phyloP scores from a whole-genome alignment of 2,888 invertebrate species.

The Eurytoma californica region DNA sequence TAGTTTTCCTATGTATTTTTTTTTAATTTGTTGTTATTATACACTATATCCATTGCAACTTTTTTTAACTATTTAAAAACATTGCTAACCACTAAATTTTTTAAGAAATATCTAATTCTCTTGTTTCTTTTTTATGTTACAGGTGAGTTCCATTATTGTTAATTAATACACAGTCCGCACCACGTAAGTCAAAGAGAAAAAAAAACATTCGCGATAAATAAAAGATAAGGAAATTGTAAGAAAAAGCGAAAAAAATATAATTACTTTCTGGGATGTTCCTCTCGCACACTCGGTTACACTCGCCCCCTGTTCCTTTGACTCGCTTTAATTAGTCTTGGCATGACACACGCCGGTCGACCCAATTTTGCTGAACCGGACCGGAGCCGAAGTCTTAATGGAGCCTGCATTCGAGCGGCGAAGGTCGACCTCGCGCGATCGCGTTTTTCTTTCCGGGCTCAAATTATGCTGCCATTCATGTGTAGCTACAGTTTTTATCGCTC shows the following conservation, averaged over 20 bases:
- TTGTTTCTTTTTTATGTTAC: not conserved
- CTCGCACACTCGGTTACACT: not conserved
- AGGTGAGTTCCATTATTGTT: not conserved
- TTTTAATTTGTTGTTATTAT: too few relatives aligned
- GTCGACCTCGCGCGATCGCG: not conserved
- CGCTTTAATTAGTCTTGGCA: constrained; percentile 16
- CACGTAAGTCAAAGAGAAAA: not conserved
- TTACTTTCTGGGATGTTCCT: not conserved
- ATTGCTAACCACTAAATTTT: not conserved
- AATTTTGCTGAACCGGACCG: constrained; percentile 4
- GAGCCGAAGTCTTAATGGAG: not conserved
- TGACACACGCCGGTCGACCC: not conserved
- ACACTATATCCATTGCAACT: too few relatives aligned
- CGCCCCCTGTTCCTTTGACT: not conserved
- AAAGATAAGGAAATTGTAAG: too few relatives aligned
- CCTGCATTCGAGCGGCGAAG: not conserved
- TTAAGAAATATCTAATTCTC: not conserved
- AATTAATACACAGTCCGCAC: not conserved
- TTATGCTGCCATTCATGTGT: not conserved
- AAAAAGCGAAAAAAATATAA: not conserved
- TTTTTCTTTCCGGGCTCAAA: not conserved
- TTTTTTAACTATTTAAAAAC: not conserved
- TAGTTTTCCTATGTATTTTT: not conserved
- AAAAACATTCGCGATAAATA: not conserved
- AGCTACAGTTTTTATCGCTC: too few relatives aligned